Percentiles rank a stretch among this genome's conserved stretches.
Evolutionary conservation across 2,113 vertebrate genomes (phyloP).

Genomic region (Dermatemys mawii): DNA sequence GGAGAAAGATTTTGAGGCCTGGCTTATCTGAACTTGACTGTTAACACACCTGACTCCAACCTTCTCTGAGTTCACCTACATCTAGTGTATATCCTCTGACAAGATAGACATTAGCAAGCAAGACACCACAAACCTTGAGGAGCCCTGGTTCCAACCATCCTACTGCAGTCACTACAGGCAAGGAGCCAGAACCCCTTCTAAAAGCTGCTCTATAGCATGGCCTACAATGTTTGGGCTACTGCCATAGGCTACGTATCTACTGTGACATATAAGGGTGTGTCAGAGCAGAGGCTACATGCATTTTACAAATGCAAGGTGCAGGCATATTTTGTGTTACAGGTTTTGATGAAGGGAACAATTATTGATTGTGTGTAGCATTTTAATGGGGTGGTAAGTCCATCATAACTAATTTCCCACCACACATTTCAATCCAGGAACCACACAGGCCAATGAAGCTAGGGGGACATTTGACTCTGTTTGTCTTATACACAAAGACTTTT

Average conservation of each 20-base stretch:
- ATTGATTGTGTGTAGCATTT: background rate
- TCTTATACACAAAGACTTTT: background rate
- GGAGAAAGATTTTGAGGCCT: background rate
- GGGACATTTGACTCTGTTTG: background rate
- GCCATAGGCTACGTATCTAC: background rate
- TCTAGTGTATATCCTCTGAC: background rate
- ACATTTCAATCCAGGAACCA: background rate
- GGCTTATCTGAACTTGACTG: background rate
- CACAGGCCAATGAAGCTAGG: background rate
- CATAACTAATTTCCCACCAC: background rate
- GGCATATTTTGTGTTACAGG: background rate
- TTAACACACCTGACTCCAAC: background rate
- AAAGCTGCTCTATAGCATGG: background rate
- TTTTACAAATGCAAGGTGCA: background rate
- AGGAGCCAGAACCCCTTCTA: background rate
- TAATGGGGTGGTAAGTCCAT: background rate
- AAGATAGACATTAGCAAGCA: background rate
- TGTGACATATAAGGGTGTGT: background rate
- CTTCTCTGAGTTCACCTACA: background rate
- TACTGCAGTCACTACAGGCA: background rate
- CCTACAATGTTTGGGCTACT: background rate
- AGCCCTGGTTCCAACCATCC: background rate
- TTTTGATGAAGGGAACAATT: background rate
- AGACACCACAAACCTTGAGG: background rate
- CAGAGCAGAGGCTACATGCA: background rate